Conservation (phyloP, 2,113 vertebrate genomes). For the Geococcyx californianus region DNA sequence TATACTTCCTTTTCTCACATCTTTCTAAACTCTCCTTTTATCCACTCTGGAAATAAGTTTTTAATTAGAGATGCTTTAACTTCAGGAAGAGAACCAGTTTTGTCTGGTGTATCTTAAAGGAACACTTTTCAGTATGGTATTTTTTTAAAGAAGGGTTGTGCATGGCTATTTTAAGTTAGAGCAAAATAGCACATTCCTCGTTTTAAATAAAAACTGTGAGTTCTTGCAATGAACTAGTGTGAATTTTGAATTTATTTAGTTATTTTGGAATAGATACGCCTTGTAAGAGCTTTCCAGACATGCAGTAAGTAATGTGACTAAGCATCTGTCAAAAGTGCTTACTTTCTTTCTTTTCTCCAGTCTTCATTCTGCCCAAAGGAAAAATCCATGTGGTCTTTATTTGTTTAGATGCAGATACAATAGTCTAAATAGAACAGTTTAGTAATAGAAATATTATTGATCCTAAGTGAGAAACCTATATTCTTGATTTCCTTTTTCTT, state of each 20-base stretch:
- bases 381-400: not conserved
- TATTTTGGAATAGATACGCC: conserved; percentile 17
- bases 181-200: conserved; percentile 1
- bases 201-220: conserved; percentile 45
- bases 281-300: conserved; percentile 10
- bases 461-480: not conserved
- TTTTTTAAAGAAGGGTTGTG: not conserved
- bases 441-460: not conserved
- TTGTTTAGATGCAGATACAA: not conserved
- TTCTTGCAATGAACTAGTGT: conserved; percentile 32
- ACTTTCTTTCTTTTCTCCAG: not conserved
- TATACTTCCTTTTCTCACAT: not conserved
- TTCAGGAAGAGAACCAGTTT: not conserved
- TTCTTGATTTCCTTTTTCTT: not conserved
- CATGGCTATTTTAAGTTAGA: conserved; percentile 5
- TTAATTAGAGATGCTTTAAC: not conserved
- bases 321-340: not conserved
- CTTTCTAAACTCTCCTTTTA: not conserved
- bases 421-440: not conserved
- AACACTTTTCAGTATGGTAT: not conserved
- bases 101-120: not conserved
- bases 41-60: not conserved
- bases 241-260: conserved; percentile 52
- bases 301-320: not conserved
- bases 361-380: not conserved